Base-by-base conservation (phyloP, 2,113 vertebrate species). In the Sinocyclocheilus rhinocerous region DNA sequence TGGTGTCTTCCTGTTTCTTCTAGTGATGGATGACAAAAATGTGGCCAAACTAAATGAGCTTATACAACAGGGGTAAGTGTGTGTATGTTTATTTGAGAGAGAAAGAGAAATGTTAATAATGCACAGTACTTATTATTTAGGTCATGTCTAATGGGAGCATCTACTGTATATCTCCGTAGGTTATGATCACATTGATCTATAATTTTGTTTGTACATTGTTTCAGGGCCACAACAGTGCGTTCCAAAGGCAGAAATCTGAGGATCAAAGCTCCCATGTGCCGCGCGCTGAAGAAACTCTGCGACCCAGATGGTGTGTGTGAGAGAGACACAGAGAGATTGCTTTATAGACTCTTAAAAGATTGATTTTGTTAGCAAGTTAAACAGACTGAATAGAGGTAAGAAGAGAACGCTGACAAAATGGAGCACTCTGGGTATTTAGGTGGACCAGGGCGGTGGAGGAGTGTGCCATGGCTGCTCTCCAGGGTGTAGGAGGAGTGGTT, bases 11-110 rank as follows among this genome's bases (percentile, higher is more conserved):
- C n/a, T 52, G 89, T 86, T 88, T n/a, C 86, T 84, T 72, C 57
- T 93, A 99, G 98, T 98, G 92, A 98, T 99, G 98, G 97, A 99
- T 83, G 98, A 99, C 92, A 99, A 99, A 94, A 99, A 99, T 0
- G 97, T 98, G 69, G 92, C 96, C 16, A 99, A 98, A 92, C 94
- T 99, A 88, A 99, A 99, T 6, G 98, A 99, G 86, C 97, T 99
- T 86, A 99, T 99, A 90, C 97, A 99, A 88, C 96, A 96, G 0
- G 98, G 98, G 98, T 99, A 95, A 96, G 83, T 81, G 22, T 42
- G 4, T 84, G n/a, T 78, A 3, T 42, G 12, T 45, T 63, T 24
- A 10, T 63, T 12, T 65, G 61, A 6, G 61, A 13, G 24, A 29
- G 20, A 75, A 75, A 48, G 12, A 73, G 9, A 7, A 18, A 69